Evolutionary conservation across 2,113 vertebrate species (phyloP).

Genomic region (Pteropus alecto): DNA sequence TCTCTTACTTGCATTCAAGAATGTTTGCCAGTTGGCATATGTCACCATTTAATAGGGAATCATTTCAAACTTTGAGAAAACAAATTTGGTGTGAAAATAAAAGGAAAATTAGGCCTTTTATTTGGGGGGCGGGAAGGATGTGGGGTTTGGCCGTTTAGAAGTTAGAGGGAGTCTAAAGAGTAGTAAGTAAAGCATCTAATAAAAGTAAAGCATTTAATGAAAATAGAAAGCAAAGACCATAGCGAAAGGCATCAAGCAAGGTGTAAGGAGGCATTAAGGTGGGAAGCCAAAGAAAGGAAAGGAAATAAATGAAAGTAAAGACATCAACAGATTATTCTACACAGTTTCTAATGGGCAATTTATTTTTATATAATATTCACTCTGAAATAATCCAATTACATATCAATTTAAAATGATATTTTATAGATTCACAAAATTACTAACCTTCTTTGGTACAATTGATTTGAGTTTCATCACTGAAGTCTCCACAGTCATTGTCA

Average conservation of each 20-base stretch:
- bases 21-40: neutral
- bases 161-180: neutral
- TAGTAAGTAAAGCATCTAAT: neutral
- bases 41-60: neutral
- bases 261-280: neutral
- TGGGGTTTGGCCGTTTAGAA: neutral
- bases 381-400: neutral
- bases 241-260: neutral
- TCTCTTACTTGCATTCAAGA: neutral
- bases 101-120: neutral
- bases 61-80: neutral
- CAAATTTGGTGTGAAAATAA: neutral
- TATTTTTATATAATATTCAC: neutral
- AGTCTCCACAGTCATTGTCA: conserved; percentile 98
- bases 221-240: neutral
- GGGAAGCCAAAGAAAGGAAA: neutral
- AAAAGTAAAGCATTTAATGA: neutral
- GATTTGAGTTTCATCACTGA: conserved; percentile 91
- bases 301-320: neutral
- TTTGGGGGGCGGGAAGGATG: neutral
- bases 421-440: conserved; percentile 2
- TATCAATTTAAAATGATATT: neutral
- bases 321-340: neutral
- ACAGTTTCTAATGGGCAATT: neutral
- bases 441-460: conserved; percentile 92